Evolutionary conservation across 2,113 vertebrate species (phyloP), one percentile per base, ranked within the genome.

Genomic region (Verasper variegatus): DNA sequence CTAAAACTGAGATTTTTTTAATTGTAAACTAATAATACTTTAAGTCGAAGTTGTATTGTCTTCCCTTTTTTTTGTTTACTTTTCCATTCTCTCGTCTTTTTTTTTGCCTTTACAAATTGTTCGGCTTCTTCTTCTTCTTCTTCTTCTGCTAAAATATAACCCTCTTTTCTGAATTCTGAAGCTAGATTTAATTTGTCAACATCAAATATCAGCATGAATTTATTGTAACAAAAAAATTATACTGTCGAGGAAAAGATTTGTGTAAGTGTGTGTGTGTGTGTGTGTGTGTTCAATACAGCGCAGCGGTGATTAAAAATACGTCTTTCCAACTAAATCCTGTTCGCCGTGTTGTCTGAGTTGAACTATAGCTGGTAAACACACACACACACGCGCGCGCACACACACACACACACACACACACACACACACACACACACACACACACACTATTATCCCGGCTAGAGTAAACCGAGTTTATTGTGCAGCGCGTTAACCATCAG

Each of bases 401-500:
- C 64, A 47, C 17, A 2, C 49, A 20, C 51, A 17, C 49, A 37
- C 37, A 54, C 18, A 52, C 35, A 37, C 63, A 52, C 14, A 51
- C 14, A 20, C 47, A 27, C 27, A 27, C 27, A 27, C 27, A 27
- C 27, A 27, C 45, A 12, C 12, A 12, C 45, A 15, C 55, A 45
- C 40, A 59, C 20, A 58, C 35, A 40, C 64, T 31, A 31, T 31
- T 6, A 54, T 21, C 27, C 68, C 37, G 27, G 57, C 56, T 7
- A 37, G 67, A 61, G 56, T 80, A 71, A 77, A 84, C 7, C 23
- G 23, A 74, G 72, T 21, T 65, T 57, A 55, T 81, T 75, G 67
- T 73, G 70, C 67, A 61, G 68, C 84, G 54, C 74, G 79, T 72
- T 74, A 86, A 82, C 76, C 62, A 52, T 23, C 71, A 45, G 80